Evolutionary conservation across 1,140 invertebrate species (phyloP).

Genomic region (Eriocheir sinensis): DNA sequence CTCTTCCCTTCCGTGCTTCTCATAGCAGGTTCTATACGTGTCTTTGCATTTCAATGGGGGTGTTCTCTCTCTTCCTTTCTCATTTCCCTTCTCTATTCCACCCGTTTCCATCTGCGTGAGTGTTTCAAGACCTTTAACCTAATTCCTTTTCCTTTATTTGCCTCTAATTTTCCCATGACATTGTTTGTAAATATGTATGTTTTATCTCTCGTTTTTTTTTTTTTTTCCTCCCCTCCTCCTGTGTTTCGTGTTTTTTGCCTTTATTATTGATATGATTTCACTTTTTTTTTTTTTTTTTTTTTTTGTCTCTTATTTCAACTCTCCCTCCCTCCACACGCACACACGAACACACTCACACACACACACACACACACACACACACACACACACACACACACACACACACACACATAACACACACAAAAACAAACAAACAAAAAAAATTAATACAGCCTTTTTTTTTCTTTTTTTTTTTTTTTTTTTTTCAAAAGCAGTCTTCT

Average conservation of each 20-base stretch:
- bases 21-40: background rate
- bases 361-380: conserved; percentile 22
- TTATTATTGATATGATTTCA: background rate
- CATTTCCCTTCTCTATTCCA: background rate
- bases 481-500: too few relatives aligned
- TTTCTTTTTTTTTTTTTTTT: too few relatives aligned
- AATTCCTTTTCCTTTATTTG: background rate
- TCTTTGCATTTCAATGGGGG: conserved; percentile 11
- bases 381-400: conserved; percentile 22
- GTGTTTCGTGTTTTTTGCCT: background rate
- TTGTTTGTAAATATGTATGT: background rate
- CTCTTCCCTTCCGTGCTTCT: background rate
- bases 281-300: background rate
- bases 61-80: conserved; percentile 1
- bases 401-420: background rate
- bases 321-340: background rate
- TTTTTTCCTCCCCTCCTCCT: background rate
- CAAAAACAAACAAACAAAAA: background rate
- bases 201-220: background rate
- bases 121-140: too few relatives aligned
- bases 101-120: too few relatives aligned
- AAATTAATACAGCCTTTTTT: too few relatives aligned
- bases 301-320: background rate
- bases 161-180: background rate
- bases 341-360: conserved; percentile 1